Percentiles rank a stretch among this genome's conserved stretches.
phyloP scores from a whole-genome alignment of 2,797 vertebrate genomes.

The Rhinophrynus dorsalis region DNA sequence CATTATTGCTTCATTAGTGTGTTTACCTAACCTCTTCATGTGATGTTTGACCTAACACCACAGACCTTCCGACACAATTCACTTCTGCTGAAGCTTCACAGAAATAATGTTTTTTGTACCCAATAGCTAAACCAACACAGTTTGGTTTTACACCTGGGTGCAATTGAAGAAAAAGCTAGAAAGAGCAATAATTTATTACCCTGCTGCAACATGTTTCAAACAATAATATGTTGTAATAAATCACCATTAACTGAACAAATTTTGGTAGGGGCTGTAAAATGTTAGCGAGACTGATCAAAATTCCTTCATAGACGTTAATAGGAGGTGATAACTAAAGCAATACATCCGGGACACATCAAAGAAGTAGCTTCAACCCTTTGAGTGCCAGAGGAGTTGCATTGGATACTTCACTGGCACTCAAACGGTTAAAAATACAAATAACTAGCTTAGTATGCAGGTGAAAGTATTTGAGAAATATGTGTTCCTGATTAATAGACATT shows the following conservation, averaged over 20 bases:
- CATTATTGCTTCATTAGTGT: neutral
- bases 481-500: too few species aligned
- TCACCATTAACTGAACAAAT: constrained; percentile 69
- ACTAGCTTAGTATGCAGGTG: constrained; percentile 71
- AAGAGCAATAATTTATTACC: constrained; percentile 57
- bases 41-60: neutral
- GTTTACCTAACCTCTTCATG: constrained; percentile 7
- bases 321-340: constrained; percentile 60
- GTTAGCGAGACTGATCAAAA: constrained; percentile 67
- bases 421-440: too few species aligned
- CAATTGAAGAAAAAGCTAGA: constrained; percentile 53
- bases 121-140: constrained; percentile 13
- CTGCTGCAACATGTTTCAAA: constrained; percentile 56
- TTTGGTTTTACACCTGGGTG: constrained; percentile 59
- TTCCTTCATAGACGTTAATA: constrained; percentile 58
- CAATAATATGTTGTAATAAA: constrained; percentile 65
- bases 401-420: too few species aligned
- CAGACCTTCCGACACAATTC: neutral
- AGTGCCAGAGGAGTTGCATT: too few species aligned
- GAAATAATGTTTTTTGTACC: constrained; percentile 21
- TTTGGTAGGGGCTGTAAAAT: constrained; percentile 60
- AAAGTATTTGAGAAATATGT: constrained; percentile 62
- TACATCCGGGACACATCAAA: constrained; percentile 49
- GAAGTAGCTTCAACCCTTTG: too few species aligned
- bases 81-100: constrained; percentile 1